Evolutionary conservation across 2,888 invertebrate genomes (phyloP).

Genomic region (Orchesellides sinensis): DNA sequence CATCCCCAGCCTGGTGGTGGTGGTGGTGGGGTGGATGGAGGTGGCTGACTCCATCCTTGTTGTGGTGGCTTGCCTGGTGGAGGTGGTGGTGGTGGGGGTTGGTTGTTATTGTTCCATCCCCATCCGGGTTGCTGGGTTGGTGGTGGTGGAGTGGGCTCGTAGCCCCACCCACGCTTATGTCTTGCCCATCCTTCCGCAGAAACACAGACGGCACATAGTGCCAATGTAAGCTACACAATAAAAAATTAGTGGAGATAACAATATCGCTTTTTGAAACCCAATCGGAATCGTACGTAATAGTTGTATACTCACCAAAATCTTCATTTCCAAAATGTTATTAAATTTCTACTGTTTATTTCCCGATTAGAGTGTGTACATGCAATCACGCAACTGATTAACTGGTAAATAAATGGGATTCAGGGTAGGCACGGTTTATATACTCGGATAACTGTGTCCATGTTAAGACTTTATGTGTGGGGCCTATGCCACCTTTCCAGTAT

Average conservation of each 20-base stretch:
- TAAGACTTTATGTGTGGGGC: neutral
- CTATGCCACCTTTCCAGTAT: constrained; percentile 35
- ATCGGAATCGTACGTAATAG: neutral
- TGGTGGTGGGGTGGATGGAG: constrained; percentile 35
- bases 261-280: neutral
- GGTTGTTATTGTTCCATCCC: constrained; percentile 41
- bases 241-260: neutral
- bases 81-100: constrained; percentile 11
- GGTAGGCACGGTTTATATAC: constrained; percentile 30
- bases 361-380: neutral
- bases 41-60: neutral
- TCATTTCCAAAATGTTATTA: constrained; percentile 16
- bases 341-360: neutral
- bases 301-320: constrained; percentile 43
- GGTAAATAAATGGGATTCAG: constrained; percentile 17
- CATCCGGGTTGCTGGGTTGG: constrained; percentile 37
- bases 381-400: constrained; percentile 8
- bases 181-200: constrained; percentile 25
- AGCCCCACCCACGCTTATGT: constrained; percentile 38
- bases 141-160: constrained; percentile 22
- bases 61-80: neutral
- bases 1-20: constrained; percentile 37
- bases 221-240: constrained; percentile 33
- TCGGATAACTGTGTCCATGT: constrained; percentile 17
- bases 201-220: constrained; percentile 44